Evolutionary conservation across 2,888 invertebrate genomes (phyloP).

Genomic region (Acrocera orbiculus): DNA sequence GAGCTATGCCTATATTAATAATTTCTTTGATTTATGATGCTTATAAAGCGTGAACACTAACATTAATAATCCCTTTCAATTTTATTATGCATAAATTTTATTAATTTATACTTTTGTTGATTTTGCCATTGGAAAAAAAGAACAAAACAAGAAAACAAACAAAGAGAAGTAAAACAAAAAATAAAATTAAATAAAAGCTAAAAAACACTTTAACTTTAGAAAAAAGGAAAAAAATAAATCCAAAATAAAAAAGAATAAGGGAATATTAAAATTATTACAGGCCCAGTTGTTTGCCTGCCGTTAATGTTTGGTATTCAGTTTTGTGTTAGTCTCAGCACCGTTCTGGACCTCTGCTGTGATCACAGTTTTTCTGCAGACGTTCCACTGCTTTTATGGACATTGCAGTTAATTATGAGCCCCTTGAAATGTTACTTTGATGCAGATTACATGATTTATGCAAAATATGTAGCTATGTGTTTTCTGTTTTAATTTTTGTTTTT

Average conservation of each 20-base stretch:
- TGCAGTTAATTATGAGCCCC: slow-evolving; percentile 31
- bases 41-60: slow-evolving; percentile 33
- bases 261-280: slow-evolving; percentile 8
- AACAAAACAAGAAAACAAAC: too few relatives aligned
- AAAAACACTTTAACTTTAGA: slow-evolving; percentile 20
- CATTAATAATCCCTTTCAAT: slow-evolving; percentile 33
- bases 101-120: slow-evolving; percentile 34
- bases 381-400: slow-evolving; percentile 11
- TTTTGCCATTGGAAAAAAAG: too few relatives aligned
- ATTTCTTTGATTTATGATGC: slow-evolving; percentile 30
- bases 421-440: too few relatives aligned
- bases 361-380: too few relatives aligned
- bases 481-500: too few relatives aligned
- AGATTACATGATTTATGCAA: too few relatives aligned
- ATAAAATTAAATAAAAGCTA: too few relatives aligned
- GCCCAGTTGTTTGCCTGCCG: slow-evolving; percentile 3
- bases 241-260: too few relatives aligned
- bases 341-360: too few relatives aligned
- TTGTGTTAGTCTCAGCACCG: too few relatives aligned
- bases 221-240: slow-evolving; percentile 5
- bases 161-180: too few relatives aligned
- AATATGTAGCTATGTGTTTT: too few relatives aligned
- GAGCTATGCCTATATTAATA: slow-evolving; percentile 13
- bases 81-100: slow-evolving; percentile 33
- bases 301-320: slow-evolving; percentile 5